Evolutionary conservation across 2,113 vertebrate genomes (phyloP), one percentile per base, ranked within the genome.

Genomic region (Athene cunicularia): DNA sequence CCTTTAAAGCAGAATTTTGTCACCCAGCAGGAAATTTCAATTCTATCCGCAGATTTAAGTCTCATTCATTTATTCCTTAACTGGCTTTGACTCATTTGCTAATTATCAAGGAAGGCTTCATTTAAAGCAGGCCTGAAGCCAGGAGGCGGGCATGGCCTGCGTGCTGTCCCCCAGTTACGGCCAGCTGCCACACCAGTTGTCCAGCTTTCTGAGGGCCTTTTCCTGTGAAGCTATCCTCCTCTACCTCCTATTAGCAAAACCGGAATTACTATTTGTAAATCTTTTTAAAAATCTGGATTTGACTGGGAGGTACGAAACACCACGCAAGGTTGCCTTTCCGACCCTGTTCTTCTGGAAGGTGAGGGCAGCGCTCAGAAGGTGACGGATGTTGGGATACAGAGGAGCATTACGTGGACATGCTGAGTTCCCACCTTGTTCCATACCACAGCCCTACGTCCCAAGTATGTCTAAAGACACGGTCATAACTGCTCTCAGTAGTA

Each of bases 1-100:
- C 77, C 91, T 88, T 96, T 95, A 91, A 97, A 95, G 92, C 47
- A 56, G 80, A 93, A 86, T 86, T 95, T 86, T 89, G 86, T 85
- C 88, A 86, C 88, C 86, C 95, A 56, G 73, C 80, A 94, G 95
- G 95, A 96, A 84, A 92, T 83, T 60, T 71, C 68, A 91, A 67
- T 88, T 95, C 86, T 86, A n/a, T 43, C 88, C 84, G 73, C 64
- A 95, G 76, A 56, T 81, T 91, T 84, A 93, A 74, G 83, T 67
- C 82, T 41, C 91, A 43, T 71, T 93, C 68, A 64, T 80, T 95
- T 90, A 62, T 28, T 86, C 82, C 86, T 71, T 43, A 50, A 88
- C 86, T 64, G 39, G 17, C 92, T 91, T 60, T 63, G 82, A 71
- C 72, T 88, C 52, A 32, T 21, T 71, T 80, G 80, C 20, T 92